Evolutionary conservation across 2,113 vertebrate genomes (phyloP).

Genomic region (Chionodraco myersi): DNA sequence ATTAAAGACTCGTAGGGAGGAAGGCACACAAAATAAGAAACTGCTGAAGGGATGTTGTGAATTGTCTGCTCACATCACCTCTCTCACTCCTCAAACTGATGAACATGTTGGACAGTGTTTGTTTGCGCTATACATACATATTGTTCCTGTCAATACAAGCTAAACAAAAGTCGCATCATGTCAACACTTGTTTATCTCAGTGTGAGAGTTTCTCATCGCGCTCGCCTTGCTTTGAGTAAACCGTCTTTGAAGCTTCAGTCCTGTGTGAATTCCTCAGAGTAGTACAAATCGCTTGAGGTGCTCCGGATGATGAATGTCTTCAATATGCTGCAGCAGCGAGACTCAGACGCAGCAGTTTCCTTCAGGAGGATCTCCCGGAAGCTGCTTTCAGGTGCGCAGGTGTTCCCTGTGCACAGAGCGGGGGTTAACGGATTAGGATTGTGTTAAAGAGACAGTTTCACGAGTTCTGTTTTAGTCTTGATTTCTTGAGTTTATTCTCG

Average conservation of each 20-base stretch:
- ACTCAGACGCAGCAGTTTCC: slow-evolving; percentile 43
- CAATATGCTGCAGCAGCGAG: slow-evolving; percentile 53
- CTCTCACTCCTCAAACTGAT: slow-evolving; percentile 10
- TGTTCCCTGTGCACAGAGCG: too few species aligned
- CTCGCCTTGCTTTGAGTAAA: slow-evolving; percentile 45
- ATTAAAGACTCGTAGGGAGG: neutral
- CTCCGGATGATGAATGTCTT: slow-evolving; percentile 43
- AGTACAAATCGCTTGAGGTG: slow-evolving; percentile 25
- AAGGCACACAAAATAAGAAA: neutral
- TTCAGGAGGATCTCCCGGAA: slow-evolving; percentile 21
- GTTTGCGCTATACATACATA: neutral
- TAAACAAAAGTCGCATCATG: slow-evolving; percentile 4
- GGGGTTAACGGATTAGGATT: too few species aligned
- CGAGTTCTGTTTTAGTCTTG: too few species aligned
- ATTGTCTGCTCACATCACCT: neutral
- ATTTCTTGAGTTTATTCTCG: too few species aligned
- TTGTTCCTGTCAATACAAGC: slow-evolving; percentile 22
- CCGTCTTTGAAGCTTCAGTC: slow-evolving; percentile 45
- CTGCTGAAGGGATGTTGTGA: neutral
- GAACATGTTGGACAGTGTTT: slow-evolving; percentile 4
- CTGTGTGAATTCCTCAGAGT: slow-evolving; percentile 34
- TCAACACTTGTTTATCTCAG: neutral
- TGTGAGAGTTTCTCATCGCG: neutral
- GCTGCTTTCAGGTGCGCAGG: neutral
- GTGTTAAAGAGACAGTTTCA: too few species aligned